phyloP scores from a whole-genome alignment of 2,888 invertebrate species.

The Lithophane semibrunnea region DNA sequence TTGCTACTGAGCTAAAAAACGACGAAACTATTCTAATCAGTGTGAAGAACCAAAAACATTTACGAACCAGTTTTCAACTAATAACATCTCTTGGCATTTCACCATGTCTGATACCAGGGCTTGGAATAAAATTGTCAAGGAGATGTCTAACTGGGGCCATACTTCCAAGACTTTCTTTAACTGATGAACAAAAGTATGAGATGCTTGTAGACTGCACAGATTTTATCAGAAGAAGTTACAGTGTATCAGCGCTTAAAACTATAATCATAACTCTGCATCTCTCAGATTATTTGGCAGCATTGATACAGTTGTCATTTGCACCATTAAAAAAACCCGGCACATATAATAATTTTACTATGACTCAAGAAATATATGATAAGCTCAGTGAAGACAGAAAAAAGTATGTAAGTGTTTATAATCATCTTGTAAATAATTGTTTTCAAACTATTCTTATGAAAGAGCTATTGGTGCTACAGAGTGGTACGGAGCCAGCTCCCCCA shows the following conservation, averaged over 20 bases:
- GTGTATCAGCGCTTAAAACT: conserved; percentile 88
- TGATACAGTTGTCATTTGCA: conserved; percentile 93
- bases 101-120: conserved; percentile 92
- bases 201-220: conserved; percentile 87
- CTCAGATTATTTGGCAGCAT: conserved; percentile 91
- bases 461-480: conserved; percentile 92
- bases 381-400: conserved; percentile 87
- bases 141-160: conserved; percentile 81
- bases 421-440: conserved; percentile 90
- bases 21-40: conserved; percentile 89
- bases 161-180: conserved; percentile 77
- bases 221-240: conserved; percentile 86
- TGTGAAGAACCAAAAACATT: conserved; percentile 92
- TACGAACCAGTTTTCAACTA: conserved; percentile 91
- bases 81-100: conserved; percentile 92
- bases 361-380: conserved; percentile 88
- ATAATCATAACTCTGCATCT: conserved; percentile 90
- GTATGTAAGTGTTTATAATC: conserved; percentile 87
- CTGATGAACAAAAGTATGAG: conserved; percentile 88
- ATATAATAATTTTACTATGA: conserved; percentile 88
- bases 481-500: conserved; percentile 87
- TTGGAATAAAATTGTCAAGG: conserved; percentile 89
- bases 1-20: conserved; percentile 75
- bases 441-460: conserved; percentile 92
- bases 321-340: conserved; percentile 91